Base-by-base conservation (phyloP, 1,140 invertebrate genomes). In the Drosophila truncata region DNA sequence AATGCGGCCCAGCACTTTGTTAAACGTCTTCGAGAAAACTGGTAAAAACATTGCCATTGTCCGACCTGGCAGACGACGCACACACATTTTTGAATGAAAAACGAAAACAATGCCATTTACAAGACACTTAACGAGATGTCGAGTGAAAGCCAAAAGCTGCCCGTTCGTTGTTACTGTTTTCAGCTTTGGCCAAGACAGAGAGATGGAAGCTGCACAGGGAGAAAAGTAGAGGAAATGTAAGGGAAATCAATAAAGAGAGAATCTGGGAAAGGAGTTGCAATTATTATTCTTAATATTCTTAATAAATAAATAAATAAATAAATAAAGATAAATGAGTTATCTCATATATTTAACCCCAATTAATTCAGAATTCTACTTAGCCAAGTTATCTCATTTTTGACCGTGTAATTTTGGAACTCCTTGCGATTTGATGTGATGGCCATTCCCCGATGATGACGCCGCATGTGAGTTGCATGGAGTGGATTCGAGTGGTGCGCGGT, bases 91-190 rank as follows among this genome's bases (percentile, higher is more conserved):
- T 87, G 83, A 87, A 87, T 87, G 83, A 87, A 87, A 87, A 87
- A 87, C 84, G 83, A 87, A 87, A 87, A 87, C 83, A 87, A 87
- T 87, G 84, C 80, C 83, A 87, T 87, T 87, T 87, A 87, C 83
- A 87, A 87, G 83, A 87, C 83, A 87, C 83, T 87, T 87, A 88
- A 87, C 83, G 83, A 88, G 83, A 87, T 87, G 84, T 87, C 80
- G 77, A 87, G 84, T 87, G 84, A 87, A 87, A 87, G 84, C 84
- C 78, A 78, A 69, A 70, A 65, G 75, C 52, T 83, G 54, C 49
- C 70, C 44, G 44, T 88, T 86, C 29, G 70, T 88, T 86, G 83
- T 83, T 87, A 79, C 70, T 72, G 71, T 78, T 76, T 87, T 78
- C 57, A 67, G 69, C 75, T 47, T 25, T 75, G 70, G 66, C 60